These are phyloP conservation scores for Andrena haemorrhoa DNA, from an alignment of 2,888 invertebrate species.

Conservation along the genomic window DNA sequence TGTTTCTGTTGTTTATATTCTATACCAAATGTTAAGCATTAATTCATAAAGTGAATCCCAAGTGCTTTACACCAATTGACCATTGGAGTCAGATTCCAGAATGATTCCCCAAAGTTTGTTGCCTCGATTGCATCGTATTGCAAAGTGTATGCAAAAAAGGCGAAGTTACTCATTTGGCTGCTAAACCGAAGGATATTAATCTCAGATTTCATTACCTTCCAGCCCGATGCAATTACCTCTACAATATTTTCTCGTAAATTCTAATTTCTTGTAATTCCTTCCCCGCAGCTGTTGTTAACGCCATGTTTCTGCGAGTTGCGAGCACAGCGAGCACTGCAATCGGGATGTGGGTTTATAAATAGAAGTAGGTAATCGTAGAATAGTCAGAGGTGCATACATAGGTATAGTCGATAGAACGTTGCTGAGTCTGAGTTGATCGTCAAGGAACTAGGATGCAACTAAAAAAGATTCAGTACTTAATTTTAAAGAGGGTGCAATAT, in stretches of 20 bases:
- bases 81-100: no score
- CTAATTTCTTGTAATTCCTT: neutral
- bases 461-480: no score
- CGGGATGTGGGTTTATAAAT: neutral
- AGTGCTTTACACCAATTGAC: no score
- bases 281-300: neutral
- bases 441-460: no score
- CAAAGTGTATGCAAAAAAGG: neutral
- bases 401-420: neutral
- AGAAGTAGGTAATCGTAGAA: neutral
- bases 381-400: neutral
- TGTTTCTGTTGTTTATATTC: no score
- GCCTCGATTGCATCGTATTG: neutral
- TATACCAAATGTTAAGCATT: no score
- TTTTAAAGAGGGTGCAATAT: no score
- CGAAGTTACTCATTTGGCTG: neutral
- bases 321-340: neutral
- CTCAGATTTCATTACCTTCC: conserved; percentile 16
- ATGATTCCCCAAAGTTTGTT: no score
- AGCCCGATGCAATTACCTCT: neutral
- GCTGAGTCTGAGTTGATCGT: neutral
- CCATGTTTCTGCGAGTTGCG: neutral
- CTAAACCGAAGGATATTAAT: conserved; percentile 11
- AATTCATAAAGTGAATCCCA: no score
- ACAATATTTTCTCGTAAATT: conserved; percentile 2